Conservation (phyloP, 2,113 vertebrate species). For the Aphyosemion australe region DNA sequence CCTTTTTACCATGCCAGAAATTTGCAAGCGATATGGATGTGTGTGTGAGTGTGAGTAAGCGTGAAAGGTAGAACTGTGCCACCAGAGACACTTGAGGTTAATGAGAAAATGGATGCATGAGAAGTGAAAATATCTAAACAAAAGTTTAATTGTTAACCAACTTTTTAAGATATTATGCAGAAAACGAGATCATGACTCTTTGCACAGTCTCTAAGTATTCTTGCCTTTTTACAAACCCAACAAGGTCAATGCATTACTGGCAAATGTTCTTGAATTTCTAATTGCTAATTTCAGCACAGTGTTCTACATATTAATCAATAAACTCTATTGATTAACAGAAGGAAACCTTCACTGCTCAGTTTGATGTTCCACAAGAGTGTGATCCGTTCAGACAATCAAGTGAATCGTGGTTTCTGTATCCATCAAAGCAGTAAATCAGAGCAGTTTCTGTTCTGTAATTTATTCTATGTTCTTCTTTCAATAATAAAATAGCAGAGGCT, state of each 20-base stretch:
- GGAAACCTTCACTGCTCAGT: constrained; percentile 5
- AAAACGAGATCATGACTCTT: too few relatives aligned
- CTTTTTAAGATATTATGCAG: too few relatives aligned
- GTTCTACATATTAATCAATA: constrained; percentile 7
- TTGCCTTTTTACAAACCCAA: background rate
- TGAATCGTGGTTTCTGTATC: constrained; percentile 10
- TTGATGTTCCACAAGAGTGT: constrained; percentile 4
- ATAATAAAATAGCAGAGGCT: background rate
- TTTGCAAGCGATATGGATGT: constrained; percentile 48
- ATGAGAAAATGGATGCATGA: constrained; percentile 19
- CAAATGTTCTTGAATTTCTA: constrained; percentile 15
- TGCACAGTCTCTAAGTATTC: background rate
- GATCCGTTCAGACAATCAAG: constrained; percentile 18
- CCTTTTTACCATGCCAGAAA: constrained; percentile 60
- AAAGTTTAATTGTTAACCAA: too few relatives aligned
- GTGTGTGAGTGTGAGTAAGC: background rate
- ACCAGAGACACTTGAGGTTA: constrained; percentile 19
- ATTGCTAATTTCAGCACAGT: constrained; percentile 8
- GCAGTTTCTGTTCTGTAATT: background rate
- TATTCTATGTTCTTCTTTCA: background rate
- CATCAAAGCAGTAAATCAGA: constrained; percentile 1
- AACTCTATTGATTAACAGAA: constrained; percentile 18
- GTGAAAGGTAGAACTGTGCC: constrained; percentile 16
- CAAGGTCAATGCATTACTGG: background rate
- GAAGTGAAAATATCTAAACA: too few relatives aligned